Evolutionary conservation across 2,888 invertebrate species (phyloP).

Genomic region (Frankliniella intonsa): DNA sequence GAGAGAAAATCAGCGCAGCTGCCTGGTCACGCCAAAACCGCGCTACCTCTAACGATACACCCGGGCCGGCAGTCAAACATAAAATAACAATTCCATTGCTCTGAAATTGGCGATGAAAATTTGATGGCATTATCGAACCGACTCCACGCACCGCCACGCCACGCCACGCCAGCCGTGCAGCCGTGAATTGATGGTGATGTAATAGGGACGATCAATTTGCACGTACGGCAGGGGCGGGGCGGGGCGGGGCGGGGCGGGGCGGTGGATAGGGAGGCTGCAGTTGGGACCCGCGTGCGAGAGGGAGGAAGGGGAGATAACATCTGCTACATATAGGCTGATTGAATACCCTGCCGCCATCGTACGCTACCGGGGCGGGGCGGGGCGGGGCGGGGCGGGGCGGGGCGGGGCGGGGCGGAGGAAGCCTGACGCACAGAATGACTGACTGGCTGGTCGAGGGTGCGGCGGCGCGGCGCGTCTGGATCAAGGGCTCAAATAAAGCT

Average conservation of each 20-base stretch:
- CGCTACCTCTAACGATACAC: no score
- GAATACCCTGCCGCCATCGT: background rate
- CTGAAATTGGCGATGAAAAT: slow-evolving; percentile 3
- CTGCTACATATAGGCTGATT: slow-evolving; percentile 16
- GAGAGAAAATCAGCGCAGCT: no score
- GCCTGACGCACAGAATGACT: no score
- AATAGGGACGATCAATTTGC: slow-evolving; percentile 21
- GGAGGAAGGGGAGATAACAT: background rate
- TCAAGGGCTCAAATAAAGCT: no score
- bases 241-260: background rate
- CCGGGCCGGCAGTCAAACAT: background rate
- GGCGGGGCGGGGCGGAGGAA: background rate
- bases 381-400: background rate
- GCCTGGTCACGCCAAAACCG: no score
- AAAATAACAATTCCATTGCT: background rate
- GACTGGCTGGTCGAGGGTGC: no score
- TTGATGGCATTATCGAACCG: slow-evolving; percentile 6
- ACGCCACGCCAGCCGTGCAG: background rate
- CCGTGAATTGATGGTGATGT: slow-evolving; percentile 21
- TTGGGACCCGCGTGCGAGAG: background rate
- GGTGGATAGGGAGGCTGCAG: background rate
- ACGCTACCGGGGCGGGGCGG: background rate
- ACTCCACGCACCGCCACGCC: background rate
- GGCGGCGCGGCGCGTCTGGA: no score
- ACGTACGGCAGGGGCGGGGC: background rate